Evolutionary conservation across 2,113 vertebrate genomes (phyloP), one percentile per base, ranked within the genome.

Genomic region (Nettapus auritus): DNA sequence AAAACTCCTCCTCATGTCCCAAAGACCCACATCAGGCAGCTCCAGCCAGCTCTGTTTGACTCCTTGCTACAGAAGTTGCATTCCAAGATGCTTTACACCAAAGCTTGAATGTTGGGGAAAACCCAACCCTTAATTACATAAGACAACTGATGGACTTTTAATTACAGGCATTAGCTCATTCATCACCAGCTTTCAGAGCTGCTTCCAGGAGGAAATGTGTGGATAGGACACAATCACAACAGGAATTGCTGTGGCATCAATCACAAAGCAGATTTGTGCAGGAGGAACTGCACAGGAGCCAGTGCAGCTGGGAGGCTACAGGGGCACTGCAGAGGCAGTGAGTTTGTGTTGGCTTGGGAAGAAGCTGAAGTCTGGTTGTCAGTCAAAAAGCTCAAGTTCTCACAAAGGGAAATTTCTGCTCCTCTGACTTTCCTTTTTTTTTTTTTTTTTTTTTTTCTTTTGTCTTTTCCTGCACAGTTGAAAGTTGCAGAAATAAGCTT

Each of bases 171-270:
- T 75, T 10, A 17, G 48, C 6, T 4, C 44, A 16, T 23, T 74
- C 29, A 6, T 25, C 68, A 42, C 29, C 50, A 31, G 59, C 48
- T 20, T 21, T 13, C 46, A 29, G 23, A 38, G 42, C 59, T 29
- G 38, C 53, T 83, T 26, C 85, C 66, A 67, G 44, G 66, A 28
- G 63, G 36, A 48, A 55, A 26, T 3, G 15, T 4, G 7, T 2
- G 6, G 44, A 4, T 25, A 34, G 73, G 8, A 38, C 55, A 25
- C 3, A 0, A 11, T 5, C 25, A 36, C 3, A 0, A 13, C 3
- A 20, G 67, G n/a, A 66, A 38, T 36, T 20, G 4, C 2, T 13
- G 0, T 3, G 31, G 7, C 28, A n/a, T 62, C 7, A 17, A 25
- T 6, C 59, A 36, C n/a, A 36, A 36, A 36, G n/a, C 59, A 23